phyloP scores from a whole-genome alignment of 2,888 invertebrate species.

The Saturnia japonica region DNA sequence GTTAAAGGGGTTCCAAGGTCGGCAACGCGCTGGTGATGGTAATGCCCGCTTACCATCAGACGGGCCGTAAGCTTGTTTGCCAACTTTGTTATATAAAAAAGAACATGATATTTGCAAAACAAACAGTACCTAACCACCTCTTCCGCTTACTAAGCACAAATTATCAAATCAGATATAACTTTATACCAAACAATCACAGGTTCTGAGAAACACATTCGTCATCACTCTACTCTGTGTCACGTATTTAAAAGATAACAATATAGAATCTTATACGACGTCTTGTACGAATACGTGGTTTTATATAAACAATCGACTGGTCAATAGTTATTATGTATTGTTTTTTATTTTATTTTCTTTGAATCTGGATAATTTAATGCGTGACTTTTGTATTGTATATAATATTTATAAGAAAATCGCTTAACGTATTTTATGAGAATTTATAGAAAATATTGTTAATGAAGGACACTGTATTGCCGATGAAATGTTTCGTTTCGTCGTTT shows the following conservation, averaged over 20 bases:
- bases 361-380: background rate
- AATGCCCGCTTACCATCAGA: too few species aligned
- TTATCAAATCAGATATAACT: background rate
- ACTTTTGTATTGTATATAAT: background rate
- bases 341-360: conserved; percentile 7
- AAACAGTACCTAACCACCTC: background rate
- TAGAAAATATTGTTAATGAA: background rate
- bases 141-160: conserved; percentile 5
- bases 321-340: background rate
- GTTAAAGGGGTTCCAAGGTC: too few species aligned
- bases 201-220: conserved; percentile 5
- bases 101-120: background rate
- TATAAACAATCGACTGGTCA: background rate
- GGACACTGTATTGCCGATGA: background rate
- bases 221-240: background rate
- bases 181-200: background rate
- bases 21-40: too few species aligned
- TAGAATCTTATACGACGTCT: background rate
- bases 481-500: too few species aligned
- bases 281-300: background rate
- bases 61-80: too few species aligned
- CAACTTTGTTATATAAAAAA: too few species aligned
- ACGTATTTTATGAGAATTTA: background rate
- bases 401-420: too few species aligned
- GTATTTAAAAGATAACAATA: conserved; percentile 3